These are phyloP conservation scores for Entosphenus tridentatus DNA, from an alignment of 2,113 vertebrate species.

Conservation along the genomic window DNA sequence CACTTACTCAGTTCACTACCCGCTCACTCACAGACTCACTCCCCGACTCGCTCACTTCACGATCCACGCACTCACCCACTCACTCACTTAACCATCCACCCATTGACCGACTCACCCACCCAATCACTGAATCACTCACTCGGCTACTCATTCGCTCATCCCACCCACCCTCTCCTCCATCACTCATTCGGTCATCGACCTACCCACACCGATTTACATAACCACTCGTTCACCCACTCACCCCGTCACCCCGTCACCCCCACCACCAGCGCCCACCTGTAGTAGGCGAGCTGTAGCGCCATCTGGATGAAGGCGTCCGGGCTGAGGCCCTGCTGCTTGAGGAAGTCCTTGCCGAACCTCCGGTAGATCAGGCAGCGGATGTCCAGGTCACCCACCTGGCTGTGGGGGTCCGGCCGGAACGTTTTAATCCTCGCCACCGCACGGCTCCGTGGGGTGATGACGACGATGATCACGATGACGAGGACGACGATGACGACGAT, in stretches of 20 bases:
- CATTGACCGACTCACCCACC: background rate
- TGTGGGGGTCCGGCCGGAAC: slow-evolving; percentile 11
- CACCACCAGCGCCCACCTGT: slow-evolving; percentile 22
- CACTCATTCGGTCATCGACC: background rate
- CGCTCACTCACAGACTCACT: background rate
- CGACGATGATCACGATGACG: too few species aligned
- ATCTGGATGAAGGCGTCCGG: slow-evolving; percentile 43
- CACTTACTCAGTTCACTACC: too few species aligned
- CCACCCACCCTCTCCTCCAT: background rate
- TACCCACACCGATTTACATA: background rate
- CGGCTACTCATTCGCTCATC: background rate
- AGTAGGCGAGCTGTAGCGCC: slow-evolving; percentile 38
- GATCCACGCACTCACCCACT: background rate
- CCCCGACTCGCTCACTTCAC: background rate
- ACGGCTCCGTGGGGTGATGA: too few species aligned
- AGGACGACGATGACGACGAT: too few species aligned
- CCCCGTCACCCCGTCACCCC: background rate
- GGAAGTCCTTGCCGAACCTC: slow-evolving; percentile 35
- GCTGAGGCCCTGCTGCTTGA: slow-evolving; percentile 26
- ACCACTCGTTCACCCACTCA: background rate
- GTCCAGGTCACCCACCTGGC: slow-evolving; percentile 45
- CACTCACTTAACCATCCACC: background rate
- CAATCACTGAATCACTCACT: too few species aligned
- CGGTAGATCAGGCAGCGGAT: slow-evolving; percentile 44
- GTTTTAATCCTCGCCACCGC: too few species aligned